Evolutionary conservation across 2,888 invertebrate genomes (phyloP).

Genomic region (Drosophila affinis): DNA sequence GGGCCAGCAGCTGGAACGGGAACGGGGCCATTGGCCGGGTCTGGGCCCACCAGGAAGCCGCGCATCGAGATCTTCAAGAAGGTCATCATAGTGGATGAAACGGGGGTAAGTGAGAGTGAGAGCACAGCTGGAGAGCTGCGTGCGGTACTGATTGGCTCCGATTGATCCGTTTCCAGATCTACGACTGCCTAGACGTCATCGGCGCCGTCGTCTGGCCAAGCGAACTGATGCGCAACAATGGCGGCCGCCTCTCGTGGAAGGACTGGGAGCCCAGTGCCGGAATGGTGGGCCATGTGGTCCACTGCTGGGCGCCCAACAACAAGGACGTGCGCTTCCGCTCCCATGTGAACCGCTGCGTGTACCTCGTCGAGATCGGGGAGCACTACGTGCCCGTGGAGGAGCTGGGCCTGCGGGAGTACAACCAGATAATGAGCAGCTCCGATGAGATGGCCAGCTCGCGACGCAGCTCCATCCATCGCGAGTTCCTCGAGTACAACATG

Average conservation of each 20-base stretch:
- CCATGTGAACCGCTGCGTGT: slow-evolving; percentile 95
- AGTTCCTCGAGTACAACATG: slow-evolving; percentile 70
- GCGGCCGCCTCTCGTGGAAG: slow-evolving; percentile 95
- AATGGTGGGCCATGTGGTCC: slow-evolving; percentile 97
- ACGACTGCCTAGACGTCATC: slow-evolving; percentile 95
- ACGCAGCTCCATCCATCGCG: slow-evolving; percentile 76
- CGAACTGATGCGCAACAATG: slow-evolving; percentile 93
- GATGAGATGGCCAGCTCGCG: slow-evolving; percentile 73
- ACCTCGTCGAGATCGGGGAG: slow-evolving; percentile 96
- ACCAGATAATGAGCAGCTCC: slow-evolving; percentile 75
- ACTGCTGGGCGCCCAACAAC: slow-evolving; percentile 97
- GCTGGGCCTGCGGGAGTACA: slow-evolving; percentile 89
- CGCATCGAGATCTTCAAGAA: slow-evolving; percentile 82
- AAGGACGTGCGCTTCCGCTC: slow-evolving; percentile 93
- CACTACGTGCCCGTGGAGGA: slow-evolving; percentile 97
- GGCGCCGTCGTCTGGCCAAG: slow-evolving; percentile 97
- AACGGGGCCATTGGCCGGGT: neutral
- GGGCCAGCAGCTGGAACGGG: slow-evolving; percentile 1
- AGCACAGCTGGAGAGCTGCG: too few relatives aligned
- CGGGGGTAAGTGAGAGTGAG: slow-evolving; percentile 74
- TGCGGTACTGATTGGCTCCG: too few relatives aligned
- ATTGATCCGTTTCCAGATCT: slow-evolving; percentile 85
- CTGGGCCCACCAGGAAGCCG: slow-evolving; percentile 59
- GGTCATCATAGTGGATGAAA: slow-evolving; percentile 83
- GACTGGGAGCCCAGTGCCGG: slow-evolving; percentile 95